These are phyloP conservation scores for Brachionus rubens DNA, from an alignment of 1,140 invertebrate genomes.

Conservation along the genomic window DNA sequence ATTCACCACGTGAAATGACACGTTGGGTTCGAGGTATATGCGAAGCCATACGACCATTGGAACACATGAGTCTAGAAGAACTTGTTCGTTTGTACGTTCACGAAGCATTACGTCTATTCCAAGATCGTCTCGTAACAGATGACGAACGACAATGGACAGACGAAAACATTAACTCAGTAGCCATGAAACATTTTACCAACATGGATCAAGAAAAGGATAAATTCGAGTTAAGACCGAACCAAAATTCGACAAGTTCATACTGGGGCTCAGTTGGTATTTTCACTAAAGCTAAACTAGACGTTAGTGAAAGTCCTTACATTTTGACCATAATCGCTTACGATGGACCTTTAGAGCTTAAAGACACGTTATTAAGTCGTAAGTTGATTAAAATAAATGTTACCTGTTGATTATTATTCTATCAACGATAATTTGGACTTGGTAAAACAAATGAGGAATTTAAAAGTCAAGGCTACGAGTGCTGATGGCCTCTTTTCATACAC, in stretches of 20 bases:
- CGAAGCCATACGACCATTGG: too few relatives aligned
- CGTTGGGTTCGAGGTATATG: too few relatives aligned
- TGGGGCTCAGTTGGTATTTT: constrained; percentile 25
- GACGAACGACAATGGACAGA: too few relatives aligned
- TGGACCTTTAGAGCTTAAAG: background rate
- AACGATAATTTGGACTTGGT: background rate
- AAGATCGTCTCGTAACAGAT: too few relatives aligned
- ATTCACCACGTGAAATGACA: too few relatives aligned
- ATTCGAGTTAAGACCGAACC: constrained; percentile 14
- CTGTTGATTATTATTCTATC: constrained; percentile 14
- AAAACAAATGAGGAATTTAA: constrained; percentile 20
- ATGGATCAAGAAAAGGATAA: too few relatives aligned
- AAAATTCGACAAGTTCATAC: constrained; percentile 5
- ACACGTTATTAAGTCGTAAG: constrained; percentile 19
- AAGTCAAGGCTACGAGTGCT: background rate
- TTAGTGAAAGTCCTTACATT: constrained; percentile 25
- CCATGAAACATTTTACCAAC: too few relatives aligned
- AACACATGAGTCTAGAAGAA: too few relatives aligned
- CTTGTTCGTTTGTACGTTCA: too few relatives aligned
- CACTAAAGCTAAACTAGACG: background rate
- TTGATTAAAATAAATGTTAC: constrained; percentile 11
- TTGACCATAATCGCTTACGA: constrained; percentile 36
- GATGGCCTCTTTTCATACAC: constrained; percentile 30
- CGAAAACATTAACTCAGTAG: too few relatives aligned
- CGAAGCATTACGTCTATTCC: too few relatives aligned